Evolutionary conservation across 2,888 invertebrate species (phyloP), one percentile per base, ranked within the genome.

Genomic region (Geophilus truncorum): DNA sequence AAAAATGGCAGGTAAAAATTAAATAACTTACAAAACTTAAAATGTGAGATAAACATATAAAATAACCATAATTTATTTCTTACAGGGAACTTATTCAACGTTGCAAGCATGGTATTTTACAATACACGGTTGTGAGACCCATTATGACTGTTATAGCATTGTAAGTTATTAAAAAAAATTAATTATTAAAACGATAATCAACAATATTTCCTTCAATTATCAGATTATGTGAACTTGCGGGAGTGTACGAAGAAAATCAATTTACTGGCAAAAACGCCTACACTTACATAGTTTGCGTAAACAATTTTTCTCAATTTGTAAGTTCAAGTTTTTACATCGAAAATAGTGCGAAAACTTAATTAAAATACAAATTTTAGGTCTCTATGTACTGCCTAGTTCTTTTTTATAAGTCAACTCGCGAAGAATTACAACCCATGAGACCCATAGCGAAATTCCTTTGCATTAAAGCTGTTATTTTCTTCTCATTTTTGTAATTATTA

Each of bases 391-490:
- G 96, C 86, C 89, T 98, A 81, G 94, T 97, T 25, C 89, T 98
- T 83, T 98, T 98, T 88, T 98, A 98, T 86, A 92, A 91, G 87
- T 96, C 96, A 4, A 96, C 94, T 86, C 91, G 92, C 85, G 91
- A 92, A 80, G 95, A 96, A 87, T 88, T 98, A 77, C 91, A 91
- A 84, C 96, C 97, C 5, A 96, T 98, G 93, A 93, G 93, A 86
- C 98, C 98, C 0, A 90, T 98, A 83, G 94, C 95, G 77, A 98
- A 98, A 88, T 97, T 98, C 89, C 89, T 98, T 80, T 97, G 97
- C 87, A 97, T 98, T 84, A 98, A 98, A 89, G 95, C 96, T 83
- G 97, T 98, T 80, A 96, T 98, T 28, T 98, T 98, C 90, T 95
- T 97, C 87, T 97, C 97, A 77, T 98, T 98, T 89, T 97, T 97